Evolutionary conservation across 2,888 invertebrate genomes (phyloP).

Genomic region (Calameuta pallipes): DNA sequence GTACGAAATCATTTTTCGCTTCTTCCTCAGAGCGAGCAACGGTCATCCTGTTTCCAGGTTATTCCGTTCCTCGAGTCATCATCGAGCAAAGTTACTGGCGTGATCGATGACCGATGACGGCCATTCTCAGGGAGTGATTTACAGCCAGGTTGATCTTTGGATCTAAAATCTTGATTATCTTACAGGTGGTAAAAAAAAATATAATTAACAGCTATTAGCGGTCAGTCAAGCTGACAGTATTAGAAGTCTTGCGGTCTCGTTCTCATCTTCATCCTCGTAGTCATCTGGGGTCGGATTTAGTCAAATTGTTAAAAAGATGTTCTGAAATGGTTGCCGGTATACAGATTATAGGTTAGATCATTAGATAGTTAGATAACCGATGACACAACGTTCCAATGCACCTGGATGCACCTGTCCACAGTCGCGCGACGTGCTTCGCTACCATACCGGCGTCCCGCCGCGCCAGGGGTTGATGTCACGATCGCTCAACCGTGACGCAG

Average conservation of each 20-base stretch:
- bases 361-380: background rate
- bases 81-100: background rate
- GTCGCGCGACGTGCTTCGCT: slow-evolving; percentile 39
- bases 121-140: background rate
- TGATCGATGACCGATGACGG: background rate
- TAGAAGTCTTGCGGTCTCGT: background rate
- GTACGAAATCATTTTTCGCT: background rate
- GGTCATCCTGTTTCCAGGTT: background rate
- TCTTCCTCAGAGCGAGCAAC: background rate
- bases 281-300: background rate
- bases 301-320: background rate
- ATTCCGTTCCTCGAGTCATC: background rate
- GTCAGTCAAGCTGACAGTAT: slow-evolving; percentile 6
- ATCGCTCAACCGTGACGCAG: slow-evolving; percentile 21
- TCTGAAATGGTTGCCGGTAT: background rate
- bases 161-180: slow-evolving; percentile 20
- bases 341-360: background rate
- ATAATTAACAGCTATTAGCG: slow-evolving; percentile 18
- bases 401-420: slow-evolving; percentile 54
- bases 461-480: slow-evolving; percentile 14
- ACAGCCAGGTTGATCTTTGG: background rate
- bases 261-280: background rate
- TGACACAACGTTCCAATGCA: slow-evolving; percentile 21
- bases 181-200: slow-evolving; percentile 32
- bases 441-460: background rate